Evolutionary conservation across 2,113 vertebrate genomes (phyloP).

Genomic region (Pseudopipra pipra): DNA sequence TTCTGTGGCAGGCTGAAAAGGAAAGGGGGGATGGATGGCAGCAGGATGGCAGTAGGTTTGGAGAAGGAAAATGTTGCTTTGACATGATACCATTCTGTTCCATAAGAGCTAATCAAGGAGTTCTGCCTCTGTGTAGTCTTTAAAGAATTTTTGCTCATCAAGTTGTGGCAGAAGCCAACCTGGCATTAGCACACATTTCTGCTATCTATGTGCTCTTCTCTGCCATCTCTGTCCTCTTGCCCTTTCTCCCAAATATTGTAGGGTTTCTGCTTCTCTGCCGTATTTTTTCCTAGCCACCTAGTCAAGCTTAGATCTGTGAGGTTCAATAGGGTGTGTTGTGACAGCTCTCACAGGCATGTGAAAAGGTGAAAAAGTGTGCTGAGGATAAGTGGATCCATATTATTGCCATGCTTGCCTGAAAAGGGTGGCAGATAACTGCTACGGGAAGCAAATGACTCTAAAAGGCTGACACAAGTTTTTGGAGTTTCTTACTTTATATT

Average conservation of each 20-base stretch:
- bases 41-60: background rate
- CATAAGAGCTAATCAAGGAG: background rate
- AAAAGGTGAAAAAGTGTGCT: background rate
- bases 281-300: background rate
- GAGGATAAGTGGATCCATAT: background rate
- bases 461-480: background rate
- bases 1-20: background rate
- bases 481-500: background rate
- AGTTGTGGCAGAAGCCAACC: background rate
- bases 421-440: background rate
- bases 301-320: background rate
- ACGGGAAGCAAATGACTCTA: background rate
- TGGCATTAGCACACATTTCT: background rate
- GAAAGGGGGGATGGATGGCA: background rate
- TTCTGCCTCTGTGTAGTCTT: background rate
- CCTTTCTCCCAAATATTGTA: background rate
- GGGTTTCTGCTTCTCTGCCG: background rate
- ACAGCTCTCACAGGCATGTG: background rate
- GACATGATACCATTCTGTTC: background rate
- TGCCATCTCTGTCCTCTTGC: background rate
- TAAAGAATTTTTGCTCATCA: background rate
- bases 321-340: background rate
- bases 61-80: background rate
- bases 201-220: background rate
- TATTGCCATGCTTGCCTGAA: background rate